Evolutionary conservation across 2,113 vertebrate species (phyloP), one percentile per base, ranked within the genome.

Genomic region (Malurus cyaneus): DNA sequence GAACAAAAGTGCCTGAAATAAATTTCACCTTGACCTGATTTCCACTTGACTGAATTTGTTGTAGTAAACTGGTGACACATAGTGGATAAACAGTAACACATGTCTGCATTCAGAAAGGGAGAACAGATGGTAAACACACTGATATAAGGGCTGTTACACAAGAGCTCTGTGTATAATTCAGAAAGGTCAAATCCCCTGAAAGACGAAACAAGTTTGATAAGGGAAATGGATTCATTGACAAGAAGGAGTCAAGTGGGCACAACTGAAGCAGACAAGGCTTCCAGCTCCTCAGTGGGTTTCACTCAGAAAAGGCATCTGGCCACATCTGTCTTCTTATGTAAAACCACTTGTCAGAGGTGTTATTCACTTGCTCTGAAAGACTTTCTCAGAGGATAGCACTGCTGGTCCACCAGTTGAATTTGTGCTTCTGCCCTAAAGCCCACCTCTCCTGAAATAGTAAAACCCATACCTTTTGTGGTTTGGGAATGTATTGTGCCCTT

Each of bases 51-150:
- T 95, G 94, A 96, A 95, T 97, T 96, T 97, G 78, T 95, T 96
- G 80, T 95, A 97, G 97, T 96, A 97, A 96, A 96, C 97, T 96
- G 94, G 95, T 97, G 96, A 96, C 97, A 97, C 94, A 97, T 96
- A 97, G 94, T 97, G 93, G 95, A 97, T 97, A 97, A 97, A 95
- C 95, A 97, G 87, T 92, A 93, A 97, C 94, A 91, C 91, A 91
- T 96, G 92, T 94, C 84, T 94, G 72, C 89, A 57, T 91, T 95
- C 91, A 70, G 93, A 97, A 95, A 92, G 80, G 89, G 71, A 97
- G 94, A 96, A 81, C 93, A 97, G 83, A 97, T 97, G 96, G 95
- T 92, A 97, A 96, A 95, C 91, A 92, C 80, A 93, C 86, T 92
- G 95, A 97, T 96, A 97, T 79, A 91, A 95, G 72, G 96, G 79